A percentile compares a stretch with the other conserved stretches of the same genome.
Conservation (phyloP, 2,797 vertebrate genomes). For the Gila robusta region DNA sequence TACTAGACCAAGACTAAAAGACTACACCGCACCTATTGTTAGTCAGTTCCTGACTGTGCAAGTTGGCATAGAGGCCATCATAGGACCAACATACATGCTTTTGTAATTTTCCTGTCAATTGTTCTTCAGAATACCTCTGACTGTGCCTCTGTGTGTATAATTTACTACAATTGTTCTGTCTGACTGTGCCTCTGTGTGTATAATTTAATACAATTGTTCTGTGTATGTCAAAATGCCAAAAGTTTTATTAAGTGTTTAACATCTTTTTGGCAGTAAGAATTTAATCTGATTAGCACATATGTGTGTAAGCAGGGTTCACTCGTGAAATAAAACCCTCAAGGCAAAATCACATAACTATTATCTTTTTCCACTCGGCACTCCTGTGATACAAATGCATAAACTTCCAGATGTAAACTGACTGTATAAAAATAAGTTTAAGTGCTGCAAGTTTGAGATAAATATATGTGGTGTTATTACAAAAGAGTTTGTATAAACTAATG, state of each 20-base stretch:
- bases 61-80: conserved; percentile 62
- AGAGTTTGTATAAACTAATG: background rate
- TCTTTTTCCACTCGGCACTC: background rate
- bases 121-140: conserved; percentile 25
- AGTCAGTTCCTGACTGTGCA: conserved; percentile 54
- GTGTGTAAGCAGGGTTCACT: background rate
- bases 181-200: background rate
- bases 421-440: background rate
- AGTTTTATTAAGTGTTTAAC: background rate
- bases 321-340: background rate
- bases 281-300: background rate
- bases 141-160: background rate
- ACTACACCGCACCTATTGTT: conserved; percentile 9
- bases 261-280: background rate
- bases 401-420: background rate
- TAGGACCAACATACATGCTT: conserved; percentile 25
- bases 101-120: background rate
- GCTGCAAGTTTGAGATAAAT: background rate
- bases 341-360: background rate
- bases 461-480: background rate
- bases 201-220: background rate
- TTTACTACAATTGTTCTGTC: background rate
- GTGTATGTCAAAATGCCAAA: background rate
- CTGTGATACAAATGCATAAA: background rate
- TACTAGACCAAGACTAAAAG: conserved; percentile 28